Percentiles rank a stretch among this genome's conserved stretches.
Conservation (phyloP, 1,140 invertebrate species). For the Carposina sasakii region DNA sequence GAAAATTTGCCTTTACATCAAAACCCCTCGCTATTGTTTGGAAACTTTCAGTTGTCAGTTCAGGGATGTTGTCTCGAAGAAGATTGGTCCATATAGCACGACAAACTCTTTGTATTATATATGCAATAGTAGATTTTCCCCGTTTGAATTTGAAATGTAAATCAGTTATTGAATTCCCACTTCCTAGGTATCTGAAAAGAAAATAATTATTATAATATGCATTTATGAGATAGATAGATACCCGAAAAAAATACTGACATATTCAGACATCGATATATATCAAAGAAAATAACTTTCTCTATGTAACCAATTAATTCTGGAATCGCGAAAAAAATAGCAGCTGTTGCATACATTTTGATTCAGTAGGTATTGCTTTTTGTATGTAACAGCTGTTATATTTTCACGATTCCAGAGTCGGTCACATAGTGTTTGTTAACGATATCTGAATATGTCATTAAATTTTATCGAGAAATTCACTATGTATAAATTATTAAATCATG, state of each 20-base stretch:
- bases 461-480: conserved; percentile 7
- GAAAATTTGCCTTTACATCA: conserved; percentile 6
- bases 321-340: neutral
- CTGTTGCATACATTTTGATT: too few species aligned
- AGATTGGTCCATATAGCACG: conserved; percentile 9
- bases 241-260: conserved; percentile 5
- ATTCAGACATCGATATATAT: conserved; percentile 3
- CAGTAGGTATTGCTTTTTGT: too few species aligned
- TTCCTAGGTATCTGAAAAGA: conserved; percentile 8
- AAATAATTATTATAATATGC: conserved; percentile 10
- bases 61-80: conserved; percentile 1
- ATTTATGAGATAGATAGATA: conserved; percentile 8
- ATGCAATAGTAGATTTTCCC: conserved; percentile 8
- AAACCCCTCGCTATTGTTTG: conserved; percentile 8
- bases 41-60: conserved; percentile 6
- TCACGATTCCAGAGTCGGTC: too few species aligned
- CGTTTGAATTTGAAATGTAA: conserved; percentile 9
- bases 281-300: conserved; percentile 6
- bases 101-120: conserved; percentile 8
- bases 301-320: neutral
- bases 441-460: conserved; percentile 9
- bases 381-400: too few species aligned
- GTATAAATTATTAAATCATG: conserved; percentile 9
- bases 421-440: too few species aligned
- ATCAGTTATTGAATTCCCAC: conserved; percentile 9